Base-by-base conservation (phyloP, 2,113 vertebrate genomes). In the Semicossyphus pulcher region DNA sequence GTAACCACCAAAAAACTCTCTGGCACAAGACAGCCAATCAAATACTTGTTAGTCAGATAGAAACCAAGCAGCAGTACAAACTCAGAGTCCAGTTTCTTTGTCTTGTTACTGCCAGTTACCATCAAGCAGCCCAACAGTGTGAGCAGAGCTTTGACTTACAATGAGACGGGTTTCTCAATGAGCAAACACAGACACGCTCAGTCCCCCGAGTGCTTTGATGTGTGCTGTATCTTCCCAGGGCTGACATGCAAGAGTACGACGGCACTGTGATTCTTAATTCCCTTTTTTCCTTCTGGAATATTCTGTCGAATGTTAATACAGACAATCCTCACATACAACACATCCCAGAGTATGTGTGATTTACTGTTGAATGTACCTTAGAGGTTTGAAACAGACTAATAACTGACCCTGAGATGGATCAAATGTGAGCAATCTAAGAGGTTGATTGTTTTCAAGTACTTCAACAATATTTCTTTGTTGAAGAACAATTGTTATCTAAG, bases 121-220 rank as follows among this genome's bases (percentile, higher is more conserved):
- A 69, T 60, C 53, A 47, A 57, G 16, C 48, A 18, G 21, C 47
- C 20, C 11, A 29, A 20, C 31, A 56, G 44, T 49, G 49, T 25
- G 49, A 53, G 41, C 11, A 76, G 41, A 54, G 71, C 65, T 59
- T 60, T 65, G 72, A 78, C 31, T 80, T 64, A 54, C 28, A 64
- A 63, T 52, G 18, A 39, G 48, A 78, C 4, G 20, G 29, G 29
- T 15, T 71, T 78, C 61, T 76, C 56, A 58, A 16, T 64, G 45
- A 76, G 36, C 44, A 60, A 76, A 65, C 81, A 54, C 25, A 73
- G 41, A 62, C 47, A 56, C 7, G 18, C 36, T 74, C 53, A 32
- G 44, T 34, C 54, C 71, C 44, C 59, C 18, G 4, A 64, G 66
- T 71, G 64, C 78, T 89, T 75, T 85, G 51, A 82, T 81, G 67